Evolutionary conservation across 2,888 invertebrate species (phyloP).

Genomic region (Ctena decussata): DNA sequence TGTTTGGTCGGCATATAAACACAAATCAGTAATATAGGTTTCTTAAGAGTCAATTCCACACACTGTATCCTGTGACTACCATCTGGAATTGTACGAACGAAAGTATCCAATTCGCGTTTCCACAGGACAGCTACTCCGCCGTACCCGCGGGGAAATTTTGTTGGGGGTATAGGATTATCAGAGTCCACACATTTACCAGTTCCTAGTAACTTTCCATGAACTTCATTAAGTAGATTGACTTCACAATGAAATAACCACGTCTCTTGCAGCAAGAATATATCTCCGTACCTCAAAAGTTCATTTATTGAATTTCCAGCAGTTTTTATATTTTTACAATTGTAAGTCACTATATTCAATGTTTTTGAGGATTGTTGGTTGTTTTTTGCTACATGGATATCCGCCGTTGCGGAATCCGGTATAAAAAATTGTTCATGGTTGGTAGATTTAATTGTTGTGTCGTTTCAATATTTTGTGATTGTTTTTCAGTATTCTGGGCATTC

Average conservation of each 20-base stretch:
- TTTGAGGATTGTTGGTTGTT: not conserved
- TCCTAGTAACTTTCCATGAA: not conserved
- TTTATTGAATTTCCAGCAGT: not conserved
- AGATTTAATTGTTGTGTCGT: too few relatives aligned
- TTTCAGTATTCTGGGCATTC: too few relatives aligned
- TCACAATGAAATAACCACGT: slow-evolving; percentile 14
- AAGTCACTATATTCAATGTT: not conserved
- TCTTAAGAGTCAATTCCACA: not conserved
- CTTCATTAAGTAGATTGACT: not conserved
- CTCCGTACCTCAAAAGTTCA: not conserved
- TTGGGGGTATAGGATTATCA: not conserved
- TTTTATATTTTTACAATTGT: not conserved
- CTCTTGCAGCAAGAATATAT: slow-evolving; percentile 15
- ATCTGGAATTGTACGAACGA: too few relatives aligned
- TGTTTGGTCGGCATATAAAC: not conserved
- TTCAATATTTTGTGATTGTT: too few relatives aligned
- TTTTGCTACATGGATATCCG: not conserved
- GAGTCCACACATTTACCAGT: not conserved
- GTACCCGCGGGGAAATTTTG: too few relatives aligned
- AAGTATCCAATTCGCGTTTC: too few relatives aligned
- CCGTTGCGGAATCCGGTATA: not conserved
- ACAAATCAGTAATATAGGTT: not conserved
- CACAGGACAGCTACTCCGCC: too few relatives aligned
- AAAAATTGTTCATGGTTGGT: too few relatives aligned
- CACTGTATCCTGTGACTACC: not conserved